Evolutionary conservation across 2,113 vertebrate species (phyloP).

Genomic region (Pholis gunnellus): DNA sequence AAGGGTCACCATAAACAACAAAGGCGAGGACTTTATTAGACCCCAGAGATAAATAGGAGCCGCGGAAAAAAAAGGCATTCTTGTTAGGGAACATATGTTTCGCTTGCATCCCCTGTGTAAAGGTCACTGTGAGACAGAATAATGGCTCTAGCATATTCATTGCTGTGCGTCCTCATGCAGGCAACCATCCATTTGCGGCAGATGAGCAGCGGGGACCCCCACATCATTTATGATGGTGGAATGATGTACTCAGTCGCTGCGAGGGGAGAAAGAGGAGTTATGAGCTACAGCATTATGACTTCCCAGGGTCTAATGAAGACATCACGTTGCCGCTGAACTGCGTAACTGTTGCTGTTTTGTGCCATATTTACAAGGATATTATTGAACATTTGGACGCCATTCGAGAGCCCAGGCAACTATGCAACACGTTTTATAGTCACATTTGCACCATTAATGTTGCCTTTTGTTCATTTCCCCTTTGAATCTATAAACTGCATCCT

Average conservation of each 20-base stretch:
- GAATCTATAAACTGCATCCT: conserved; percentile 40
- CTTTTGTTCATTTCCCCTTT: conserved; percentile 44
- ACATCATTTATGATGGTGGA: conserved; percentile 71
- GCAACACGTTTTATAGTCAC: conserved; percentile 48
- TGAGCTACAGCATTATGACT: conserved; percentile 67
- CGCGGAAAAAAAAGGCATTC: conserved; percentile 60
- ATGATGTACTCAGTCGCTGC: conserved; percentile 70
- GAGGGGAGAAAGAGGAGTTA: conserved; percentile 62
- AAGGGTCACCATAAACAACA: conserved; percentile 78
- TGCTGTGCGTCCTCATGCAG: conserved; percentile 47
- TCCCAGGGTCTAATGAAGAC: conserved; percentile 77
- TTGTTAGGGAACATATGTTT: conserved; percentile 77
- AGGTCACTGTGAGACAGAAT: conserved; percentile 79
- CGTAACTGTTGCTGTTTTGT: conserved; percentile 55
- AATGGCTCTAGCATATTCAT: conserved; percentile 69
- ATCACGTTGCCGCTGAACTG: conserved; percentile 61
- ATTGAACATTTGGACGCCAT: conserved; percentile 53
- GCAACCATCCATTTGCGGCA: conserved; percentile 62
- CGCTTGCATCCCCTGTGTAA: conserved; percentile 65
- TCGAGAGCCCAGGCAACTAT: conserved; percentile 30
- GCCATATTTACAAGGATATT: conserved; percentile 59
- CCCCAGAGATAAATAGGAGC: conserved; percentile 69
- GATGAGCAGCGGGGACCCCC: conserved; percentile 60
- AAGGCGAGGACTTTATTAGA: conserved; percentile 65
- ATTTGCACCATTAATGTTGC: conserved; percentile 38